These are phyloP conservation scores for Acrocera orbiculus DNA, from an alignment of 2,888 invertebrate species.

Conservation along the genomic window DNA sequence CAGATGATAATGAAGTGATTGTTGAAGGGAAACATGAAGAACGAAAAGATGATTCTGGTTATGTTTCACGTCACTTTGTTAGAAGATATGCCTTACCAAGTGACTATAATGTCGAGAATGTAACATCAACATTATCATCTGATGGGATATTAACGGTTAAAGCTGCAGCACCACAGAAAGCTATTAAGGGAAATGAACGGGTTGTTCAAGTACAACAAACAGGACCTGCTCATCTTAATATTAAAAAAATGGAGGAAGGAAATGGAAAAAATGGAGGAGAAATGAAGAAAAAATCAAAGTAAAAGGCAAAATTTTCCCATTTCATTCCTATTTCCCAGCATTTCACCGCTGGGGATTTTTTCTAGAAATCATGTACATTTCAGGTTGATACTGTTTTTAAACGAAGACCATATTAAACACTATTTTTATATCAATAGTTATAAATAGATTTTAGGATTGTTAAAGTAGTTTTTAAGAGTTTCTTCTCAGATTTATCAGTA, in stretches of 20 bases:
- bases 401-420: no score
- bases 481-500: no score
- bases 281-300: no score
- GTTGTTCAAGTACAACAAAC: slow-evolving; percentile 42
- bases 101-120: slow-evolving; percentile 49
- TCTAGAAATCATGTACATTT: no score
- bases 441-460: no score
- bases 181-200: slow-evolving; percentile 24
- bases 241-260: slow-evolving; percentile 18
- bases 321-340: no score
- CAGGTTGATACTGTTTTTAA: no score
- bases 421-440: no score
- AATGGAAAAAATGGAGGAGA: no score
- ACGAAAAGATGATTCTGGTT: slow-evolving; percentile 52
- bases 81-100: slow-evolving; percentile 50
- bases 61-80: slow-evolving; percentile 62
- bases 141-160: slow-evolving; percentile 48
- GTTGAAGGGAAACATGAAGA: slow-evolving; percentile 56
- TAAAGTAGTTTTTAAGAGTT: no score
- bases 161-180: slow-evolving; percentile 36
- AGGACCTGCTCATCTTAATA: slow-evolving; percentile 34
- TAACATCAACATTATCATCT: slow-evolving; percentile 50
- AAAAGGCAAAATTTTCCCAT: no score
- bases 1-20: slow-evolving; percentile 39
- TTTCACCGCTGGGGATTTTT: neutral